Conservation (phyloP, 2,888 invertebrate species). For the Hoplodrina blanda region DNA sequence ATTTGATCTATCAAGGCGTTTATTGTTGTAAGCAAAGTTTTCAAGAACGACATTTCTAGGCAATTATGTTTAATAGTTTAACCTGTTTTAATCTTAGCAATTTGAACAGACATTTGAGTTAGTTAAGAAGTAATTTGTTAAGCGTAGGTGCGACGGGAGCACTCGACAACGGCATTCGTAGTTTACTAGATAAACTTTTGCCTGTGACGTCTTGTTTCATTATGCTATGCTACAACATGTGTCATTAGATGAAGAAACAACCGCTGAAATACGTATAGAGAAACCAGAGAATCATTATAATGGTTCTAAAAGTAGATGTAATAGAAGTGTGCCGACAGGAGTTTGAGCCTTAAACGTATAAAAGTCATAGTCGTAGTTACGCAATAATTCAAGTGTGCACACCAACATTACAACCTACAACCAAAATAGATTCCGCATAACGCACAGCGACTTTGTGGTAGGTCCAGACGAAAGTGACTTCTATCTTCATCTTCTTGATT, state of each 20-base stretch:
- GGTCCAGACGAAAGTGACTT: background rate
- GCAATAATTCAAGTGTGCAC: too few species aligned
- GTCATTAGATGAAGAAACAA: background rate
- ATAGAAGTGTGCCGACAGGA: too few species aligned
- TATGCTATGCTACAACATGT: background rate
- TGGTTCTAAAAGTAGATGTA: too few species aligned
- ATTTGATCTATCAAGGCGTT: conserved; percentile 23
- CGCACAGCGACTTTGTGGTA: background rate
- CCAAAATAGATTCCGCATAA: background rate
- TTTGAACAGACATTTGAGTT: conserved; percentile 46
- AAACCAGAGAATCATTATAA: too few species aligned
- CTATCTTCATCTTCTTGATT: background rate
- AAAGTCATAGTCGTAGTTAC: too few species aligned
- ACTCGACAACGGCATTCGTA: conserved; percentile 19
- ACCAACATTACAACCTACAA: background rate
- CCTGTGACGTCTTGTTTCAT: conserved; percentile 1
- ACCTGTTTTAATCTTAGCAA: conserved; percentile 52
- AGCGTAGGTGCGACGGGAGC: conserved; percentile 27
- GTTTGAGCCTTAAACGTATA: too few species aligned
- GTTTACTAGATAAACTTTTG: conserved; percentile 29
- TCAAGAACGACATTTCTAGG: conserved; percentile 22
- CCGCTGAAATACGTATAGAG: too few species aligned
- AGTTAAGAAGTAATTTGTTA: conserved; percentile 46
- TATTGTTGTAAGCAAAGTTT: conserved; percentile 36
- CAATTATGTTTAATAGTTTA: conserved; percentile 54